Evolutionary conservation across 1,140 invertebrate genomes (phyloP).

Genomic region (Cydia amplana): DNA sequence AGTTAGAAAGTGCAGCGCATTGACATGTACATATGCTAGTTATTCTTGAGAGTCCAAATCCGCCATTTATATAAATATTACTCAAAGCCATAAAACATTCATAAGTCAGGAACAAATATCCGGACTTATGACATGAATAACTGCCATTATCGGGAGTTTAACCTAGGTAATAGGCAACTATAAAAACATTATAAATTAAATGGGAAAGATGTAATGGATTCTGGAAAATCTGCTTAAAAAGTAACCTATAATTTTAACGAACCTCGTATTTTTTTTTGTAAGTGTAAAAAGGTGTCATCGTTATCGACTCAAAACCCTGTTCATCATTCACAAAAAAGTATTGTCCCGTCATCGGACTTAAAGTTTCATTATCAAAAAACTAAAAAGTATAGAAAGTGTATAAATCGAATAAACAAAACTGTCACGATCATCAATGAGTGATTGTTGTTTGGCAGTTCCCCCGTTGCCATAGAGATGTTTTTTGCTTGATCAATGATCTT

Average conservation of each 20-base stretch:
- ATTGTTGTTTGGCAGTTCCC: slow-evolving; percentile 3
- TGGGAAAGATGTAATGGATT: neutral
- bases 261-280: neutral
- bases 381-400: neutral
- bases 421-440: slow-evolving; percentile 5
- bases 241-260: neutral
- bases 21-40: too few relatives aligned
- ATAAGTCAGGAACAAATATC: too few relatives aligned
- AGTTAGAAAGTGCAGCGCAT: too few relatives aligned
- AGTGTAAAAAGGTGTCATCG: neutral
- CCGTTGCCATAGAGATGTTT: neutral
- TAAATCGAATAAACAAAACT: slow-evolving; percentile 10
- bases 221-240: neutral
- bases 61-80: too few relatives aligned
- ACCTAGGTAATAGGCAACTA: too few relatives aligned
- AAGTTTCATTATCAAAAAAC: neutral
- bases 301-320: neutral
- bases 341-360: slow-evolving; percentile 4
- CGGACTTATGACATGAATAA: too few relatives aligned
- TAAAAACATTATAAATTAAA: too few relatives aligned
- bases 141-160: too few relatives aligned
- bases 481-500: slow-evolving; percentile 8
- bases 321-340: neutral
- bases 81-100: too few relatives aligned
- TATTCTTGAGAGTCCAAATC: too few relatives aligned